Base-by-base conservation (phyloP, 2,888 invertebrate species). In the Macrophya alboannulata region DNA sequence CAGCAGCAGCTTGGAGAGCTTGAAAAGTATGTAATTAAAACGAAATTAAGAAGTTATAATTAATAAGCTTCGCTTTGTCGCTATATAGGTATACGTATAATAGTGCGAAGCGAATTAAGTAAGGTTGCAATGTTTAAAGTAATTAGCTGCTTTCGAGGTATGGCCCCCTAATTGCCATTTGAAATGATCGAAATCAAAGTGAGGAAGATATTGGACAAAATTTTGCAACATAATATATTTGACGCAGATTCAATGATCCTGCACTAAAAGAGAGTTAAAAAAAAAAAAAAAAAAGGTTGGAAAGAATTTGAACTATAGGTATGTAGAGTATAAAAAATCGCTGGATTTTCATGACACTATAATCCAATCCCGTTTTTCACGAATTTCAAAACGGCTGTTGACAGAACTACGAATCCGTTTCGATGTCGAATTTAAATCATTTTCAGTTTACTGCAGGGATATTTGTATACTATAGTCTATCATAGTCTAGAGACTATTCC, bases 91-190 rank as follows among this genome's bases (percentile, higher is more conserved):
- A 72, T 9, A 71, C 25, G 25, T 71, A 45, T 71, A 71, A 45
- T 45, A 74, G 62, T 21, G 62, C 62, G 25, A 25, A 62, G 62
- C 62, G 25, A n/a, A n/a, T 62, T 62, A 4, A 25, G 12, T 71
- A 8, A 71, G 71, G 15, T n/a, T n/a, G n/a, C 37, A 68, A 68
- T 40, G 43, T 76, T 21, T 8, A 4, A 72, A 25, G 76, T 43
- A 76, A 76, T 76, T 76, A 76, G 48, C 48, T 48, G 48, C 48
- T 48, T 76, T 74, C 48, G 71, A 71, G n/a, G 48, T 25, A 48
- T 5, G 43, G 12, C 45, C 48, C 48, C 48, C 25, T 55, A 55
- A 55, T 55, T 21, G 25, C 15, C 9, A 25, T 48, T 10, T 4
- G 25, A 25, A 76, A 15, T 48, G 25, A 40, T 15, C 1, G n/a